A percentile compares a stretch with the other conserved stretches of the same genome.
These are phyloP conservation scores for Caranx melampygus DNA, from an alignment of 2,113 vertebrate genomes.

Conservation along the genomic window DNA sequence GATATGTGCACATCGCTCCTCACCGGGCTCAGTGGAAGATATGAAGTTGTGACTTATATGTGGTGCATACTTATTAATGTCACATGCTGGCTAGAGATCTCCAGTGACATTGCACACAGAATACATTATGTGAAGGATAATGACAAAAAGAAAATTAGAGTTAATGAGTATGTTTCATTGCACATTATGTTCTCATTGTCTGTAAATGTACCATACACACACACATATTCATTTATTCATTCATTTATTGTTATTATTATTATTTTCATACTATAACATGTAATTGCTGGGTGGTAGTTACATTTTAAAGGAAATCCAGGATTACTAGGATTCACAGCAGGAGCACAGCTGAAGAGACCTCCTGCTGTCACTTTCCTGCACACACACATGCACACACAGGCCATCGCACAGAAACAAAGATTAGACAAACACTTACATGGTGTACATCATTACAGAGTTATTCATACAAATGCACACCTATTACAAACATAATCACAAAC, in stretches of 20 bases:
- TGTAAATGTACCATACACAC: neutral
- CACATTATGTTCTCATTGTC: conserved; percentile 28
- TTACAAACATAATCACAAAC: conserved; percentile 55
- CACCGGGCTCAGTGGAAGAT: conserved; percentile 38
- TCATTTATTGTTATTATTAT: too few species aligned
- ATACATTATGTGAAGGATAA: conserved; percentile 75
- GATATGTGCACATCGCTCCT: conserved; percentile 34
- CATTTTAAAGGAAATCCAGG: conserved; percentile 79
- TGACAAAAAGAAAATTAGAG: conserved; percentile 63
- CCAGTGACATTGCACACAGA: conserved; percentile 57
- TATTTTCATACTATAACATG: too few species aligned
- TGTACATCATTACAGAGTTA: conserved; percentile 35
- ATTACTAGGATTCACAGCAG: conserved; percentile 75
- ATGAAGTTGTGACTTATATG: conserved; percentile 37
- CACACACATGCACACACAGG: neutral
- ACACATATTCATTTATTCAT: neutral
- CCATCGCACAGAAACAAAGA: conserved; percentile 31
- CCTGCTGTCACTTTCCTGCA: conserved; percentile 60
- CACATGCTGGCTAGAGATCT: conserved; percentile 55
- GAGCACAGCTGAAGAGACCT: conserved; percentile 68
- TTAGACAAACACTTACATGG: conserved; percentile 25
- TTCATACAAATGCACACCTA: conserved; percentile 26
- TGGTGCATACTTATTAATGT: conserved; percentile 38
- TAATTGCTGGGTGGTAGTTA: conserved; percentile 86
- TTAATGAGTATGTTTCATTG: conserved; percentile 56